phyloP scores from a whole-genome alignment of 1,140 invertebrate species.

The Saxidomus purpurata region DNA sequence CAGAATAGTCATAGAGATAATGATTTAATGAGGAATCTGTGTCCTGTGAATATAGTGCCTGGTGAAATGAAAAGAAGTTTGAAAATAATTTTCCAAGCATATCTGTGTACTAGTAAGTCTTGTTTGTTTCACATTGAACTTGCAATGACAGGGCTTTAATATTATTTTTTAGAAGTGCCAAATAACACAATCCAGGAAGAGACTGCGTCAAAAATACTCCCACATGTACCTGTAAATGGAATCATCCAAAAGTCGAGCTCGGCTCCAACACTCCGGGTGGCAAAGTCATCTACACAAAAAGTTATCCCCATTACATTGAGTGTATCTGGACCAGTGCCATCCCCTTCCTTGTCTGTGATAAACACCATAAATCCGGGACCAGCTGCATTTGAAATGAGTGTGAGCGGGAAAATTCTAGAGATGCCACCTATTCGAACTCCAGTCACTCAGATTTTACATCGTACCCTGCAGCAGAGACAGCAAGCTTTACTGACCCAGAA shows the following conservation, averaged over 20 bases:
- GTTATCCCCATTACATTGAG: constrained; percentile 54
- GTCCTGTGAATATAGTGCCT: too few species aligned
- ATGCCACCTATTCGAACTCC: constrained; percentile 83
- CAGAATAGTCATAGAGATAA: too few species aligned
- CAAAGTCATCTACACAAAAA: neutral
- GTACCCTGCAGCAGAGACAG: constrained; percentile 64
- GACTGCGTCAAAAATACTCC: neutral
- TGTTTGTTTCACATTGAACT: too few species aligned
- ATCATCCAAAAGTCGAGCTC: neutral
- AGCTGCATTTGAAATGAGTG: constrained; percentile 49
- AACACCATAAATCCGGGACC: constrained; percentile 19
- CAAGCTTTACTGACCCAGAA: constrained; percentile 65
- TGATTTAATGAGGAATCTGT: too few species aligned
- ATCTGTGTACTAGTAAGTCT: too few species aligned
- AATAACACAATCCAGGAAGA: neutral
- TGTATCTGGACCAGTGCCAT: constrained; percentile 11
- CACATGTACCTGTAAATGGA: neutral
- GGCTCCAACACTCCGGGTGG: neutral
- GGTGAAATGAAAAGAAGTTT: too few species aligned
- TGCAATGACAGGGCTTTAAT: too few species aligned
- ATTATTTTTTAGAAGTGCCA: neutral
- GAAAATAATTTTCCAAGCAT: too few species aligned
- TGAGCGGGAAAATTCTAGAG: constrained; percentile 35
- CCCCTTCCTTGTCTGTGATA: constrained; percentile 21
- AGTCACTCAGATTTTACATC: constrained; percentile 84